A percentile compares a stretch with the other conserved stretches of the same genome.
These are phyloP conservation scores for Phylloscopus whistleri DNA, from an alignment of 2,113 vertebrate species.

Conservation along the genomic window DNA sequence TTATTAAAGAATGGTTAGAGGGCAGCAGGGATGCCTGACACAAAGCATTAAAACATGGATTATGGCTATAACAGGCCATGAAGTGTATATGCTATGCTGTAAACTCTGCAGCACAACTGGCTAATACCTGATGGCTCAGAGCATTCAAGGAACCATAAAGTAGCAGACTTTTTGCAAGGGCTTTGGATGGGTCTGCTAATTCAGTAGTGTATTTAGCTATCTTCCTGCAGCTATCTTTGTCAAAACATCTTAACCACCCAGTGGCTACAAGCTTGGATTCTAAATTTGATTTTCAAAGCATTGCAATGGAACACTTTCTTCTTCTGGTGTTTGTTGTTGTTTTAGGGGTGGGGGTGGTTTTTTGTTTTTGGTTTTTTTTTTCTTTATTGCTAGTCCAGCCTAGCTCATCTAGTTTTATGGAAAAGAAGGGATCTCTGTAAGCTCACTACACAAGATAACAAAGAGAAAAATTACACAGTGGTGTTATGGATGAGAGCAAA, in stretches of 20 bases:
- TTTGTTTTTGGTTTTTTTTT: too few species aligned
- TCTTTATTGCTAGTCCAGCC: background rate
- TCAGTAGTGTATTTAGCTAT: background rate
- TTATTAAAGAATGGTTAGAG: slow-evolving; percentile 77
- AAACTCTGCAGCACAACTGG: slow-evolving; percentile 2
- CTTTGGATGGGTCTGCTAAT: background rate
- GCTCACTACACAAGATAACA: background rate
- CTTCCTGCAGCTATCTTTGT: background rate
- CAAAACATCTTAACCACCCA: background rate
- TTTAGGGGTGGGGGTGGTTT: background rate
- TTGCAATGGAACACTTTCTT: background rate
- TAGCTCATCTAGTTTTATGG: background rate
- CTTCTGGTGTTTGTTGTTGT: too few species aligned
- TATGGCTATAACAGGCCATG: slow-evolving; percentile 52
- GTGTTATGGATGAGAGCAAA: background rate
- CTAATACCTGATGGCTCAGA: background rate
- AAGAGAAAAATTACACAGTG: background rate
- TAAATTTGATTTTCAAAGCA: slow-evolving; percentile 20
- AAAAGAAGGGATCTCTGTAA: background rate
- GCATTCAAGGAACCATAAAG: background rate
- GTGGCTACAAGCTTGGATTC: background rate
- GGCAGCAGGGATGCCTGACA: slow-evolving; percentile 78
- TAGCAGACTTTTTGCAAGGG: background rate
- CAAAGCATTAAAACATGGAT: slow-evolving; percentile 78
- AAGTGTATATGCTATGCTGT: background rate